These are phyloP conservation scores for Hirundo rustica DNA, from an alignment of 2,797 vertebrate genomes.

Conservation along the genomic window DNA sequence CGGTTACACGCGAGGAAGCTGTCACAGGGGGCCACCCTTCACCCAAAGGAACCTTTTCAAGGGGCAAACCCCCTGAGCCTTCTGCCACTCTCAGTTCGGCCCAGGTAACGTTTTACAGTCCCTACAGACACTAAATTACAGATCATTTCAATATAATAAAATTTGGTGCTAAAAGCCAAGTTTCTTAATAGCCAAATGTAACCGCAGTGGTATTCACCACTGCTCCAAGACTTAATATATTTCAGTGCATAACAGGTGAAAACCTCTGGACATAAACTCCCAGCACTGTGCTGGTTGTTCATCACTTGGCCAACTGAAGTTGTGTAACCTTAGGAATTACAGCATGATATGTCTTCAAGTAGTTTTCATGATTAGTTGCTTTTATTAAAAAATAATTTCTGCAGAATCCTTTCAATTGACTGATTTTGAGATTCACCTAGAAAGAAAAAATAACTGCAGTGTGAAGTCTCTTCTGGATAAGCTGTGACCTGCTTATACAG, in stretches of 20 bases:
- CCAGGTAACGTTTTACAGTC: accelerated
- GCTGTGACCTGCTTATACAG: not conserved
- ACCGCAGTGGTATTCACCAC: not conserved
- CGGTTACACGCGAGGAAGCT: too few species aligned
- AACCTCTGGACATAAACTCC: accelerated
- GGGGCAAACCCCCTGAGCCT: too few species aligned
- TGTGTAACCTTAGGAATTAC: not conserved
- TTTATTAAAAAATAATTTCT: constrained; percentile 29
- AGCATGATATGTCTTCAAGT: not conserved
- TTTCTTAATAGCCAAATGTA: not conserved
- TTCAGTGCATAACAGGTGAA: not conserved
- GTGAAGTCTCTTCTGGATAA: not conserved
- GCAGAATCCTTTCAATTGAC: not conserved
- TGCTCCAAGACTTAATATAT: not conserved
- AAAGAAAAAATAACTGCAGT: not conserved
- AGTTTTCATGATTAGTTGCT: not conserved
- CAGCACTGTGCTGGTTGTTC: not conserved
- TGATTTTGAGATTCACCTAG: not conserved
- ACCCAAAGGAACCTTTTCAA: too few species aligned
- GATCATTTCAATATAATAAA: not conserved
- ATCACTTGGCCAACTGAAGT: accelerated
- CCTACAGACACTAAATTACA: too few species aligned
- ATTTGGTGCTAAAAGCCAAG: not conserved
- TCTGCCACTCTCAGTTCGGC: not conserved
- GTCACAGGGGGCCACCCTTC: not conserved